Evolutionary conservation across 2,797 vertebrate genomes (phyloP), one percentile per base, ranked within the genome.

Genomic region (Leptatherina wallacei): DNA sequence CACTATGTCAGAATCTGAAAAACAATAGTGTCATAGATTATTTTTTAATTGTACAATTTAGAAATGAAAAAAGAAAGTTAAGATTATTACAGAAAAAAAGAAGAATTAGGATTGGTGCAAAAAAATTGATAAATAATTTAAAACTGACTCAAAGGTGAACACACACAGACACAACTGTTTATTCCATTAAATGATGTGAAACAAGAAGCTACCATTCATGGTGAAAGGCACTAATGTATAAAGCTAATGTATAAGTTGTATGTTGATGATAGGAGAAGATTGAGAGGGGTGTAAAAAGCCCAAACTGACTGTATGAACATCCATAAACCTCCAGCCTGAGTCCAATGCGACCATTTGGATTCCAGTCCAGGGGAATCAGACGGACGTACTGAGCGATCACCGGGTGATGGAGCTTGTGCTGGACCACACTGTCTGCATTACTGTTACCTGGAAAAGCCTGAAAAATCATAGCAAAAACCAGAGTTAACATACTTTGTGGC

Each of bases 341-440:
- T 74, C 97, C 97, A 22, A 99, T 96, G 73, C 96, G 95, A 36
- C 97, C 97, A 18, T 94, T 96, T 0, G 85, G 91, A 84, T 97
- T 99, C 97, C 97, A 98, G 77, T 95, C 94, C 68, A 97, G 92
- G 16, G 97, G 97, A 81, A 96, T 89, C 81, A 98, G 94, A 36
- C 96, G 95, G 22, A 99, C 90, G 71, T 95, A 97, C 62, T 94
- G 95, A 78, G 97, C 92, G 68, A 96, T 94, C 75, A 97, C 95
- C 0, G 94, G 94, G 78, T 96, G 95, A 78, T 96, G 95, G 55
- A 99, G 96, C 75, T 96, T 96, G 80, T 96, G 94, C 77, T 95
- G 94, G 36, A 98, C 91, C 2, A 99, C 97, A 29, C 94, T 97
- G 92, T 99, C 97, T 22, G 97, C 97, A 35, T 99, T 99, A 33